A percentile compares a stretch with the other conserved stretches of the same genome.
Conservation (phyloP, 2,797 vertebrate species). For the Meriones psammophilus region DNA sequence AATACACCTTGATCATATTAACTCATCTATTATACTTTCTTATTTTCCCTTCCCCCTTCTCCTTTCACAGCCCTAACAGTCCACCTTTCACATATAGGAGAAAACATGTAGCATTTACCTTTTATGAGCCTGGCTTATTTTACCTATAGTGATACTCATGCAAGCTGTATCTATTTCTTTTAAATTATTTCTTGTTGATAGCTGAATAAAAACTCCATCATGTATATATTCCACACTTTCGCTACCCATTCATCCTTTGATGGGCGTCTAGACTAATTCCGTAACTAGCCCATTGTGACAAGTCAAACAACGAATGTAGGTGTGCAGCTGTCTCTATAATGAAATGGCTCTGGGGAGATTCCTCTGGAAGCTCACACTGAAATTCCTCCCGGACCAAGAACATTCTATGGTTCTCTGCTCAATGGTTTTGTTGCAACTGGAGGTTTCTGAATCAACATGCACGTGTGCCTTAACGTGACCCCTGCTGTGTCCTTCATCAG, state of each 20-base stretch:
- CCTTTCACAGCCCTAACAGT: not conserved
- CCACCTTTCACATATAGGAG: not conserved
- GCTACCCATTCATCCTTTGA: not conserved
- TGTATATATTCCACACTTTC: not conserved
- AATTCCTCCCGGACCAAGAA: not conserved
- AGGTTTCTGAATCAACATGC: not conserved
- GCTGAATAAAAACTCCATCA: not conserved
- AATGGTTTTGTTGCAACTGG: slow-evolving; percentile 13
- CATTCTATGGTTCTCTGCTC: not conserved
- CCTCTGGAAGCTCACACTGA: not conserved
- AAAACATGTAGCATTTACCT: not conserved
- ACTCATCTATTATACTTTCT: not conserved
- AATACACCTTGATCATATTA: not conserved
- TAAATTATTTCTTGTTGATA: not conserved
- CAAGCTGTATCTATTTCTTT: not conserved
- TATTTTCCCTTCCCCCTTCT: no score
- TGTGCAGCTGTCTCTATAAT: not conserved
- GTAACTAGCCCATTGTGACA: not conserved
- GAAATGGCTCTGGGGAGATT: not conserved
- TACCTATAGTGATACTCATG: not conserved
- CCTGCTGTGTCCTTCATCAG: not conserved
- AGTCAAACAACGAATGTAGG: not conserved
- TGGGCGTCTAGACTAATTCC: not conserved
- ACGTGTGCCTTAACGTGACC: not conserved
- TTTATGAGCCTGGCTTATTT: not conserved